Base-by-base conservation (phyloP, 1,140 invertebrate genomes). In the Bombyx mandarina region DNA sequence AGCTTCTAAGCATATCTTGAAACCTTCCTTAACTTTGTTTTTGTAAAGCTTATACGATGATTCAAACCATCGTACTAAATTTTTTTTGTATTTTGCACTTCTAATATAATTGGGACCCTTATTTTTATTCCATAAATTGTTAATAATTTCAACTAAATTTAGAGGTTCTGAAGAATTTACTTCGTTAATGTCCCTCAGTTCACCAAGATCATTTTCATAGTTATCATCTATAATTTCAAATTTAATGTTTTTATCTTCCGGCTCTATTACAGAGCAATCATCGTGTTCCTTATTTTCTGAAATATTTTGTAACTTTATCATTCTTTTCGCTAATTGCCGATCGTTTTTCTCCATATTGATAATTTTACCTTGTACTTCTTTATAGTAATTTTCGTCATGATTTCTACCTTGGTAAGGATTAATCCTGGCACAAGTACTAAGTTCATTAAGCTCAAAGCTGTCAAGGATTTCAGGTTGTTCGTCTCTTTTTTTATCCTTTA, bases 11-110 rank as follows among this genome's bases (percentile, higher is more conserved):
- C 62, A 60, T 56, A 52, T 59, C 66, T 82, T 26, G 62, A 48
- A 48, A 68, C 52, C 50, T 18, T 42, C 76, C 75, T 48, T 60
- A 49, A 42, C 68, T 61, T 12, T 61, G 63, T 55, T 48, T 67
- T 78, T 80, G 59, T 78, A 82, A 46, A 71, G 60, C 62, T 84
- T 81, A 53, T 84, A 85, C 67, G 67, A 74, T 12, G 67, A 51
- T 69, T 79, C 77, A 26, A 87, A 61, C 83, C 83, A 86, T 35
- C 70, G 43, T 9, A 78, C 68, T 62, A 86, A 56, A 58, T 73
- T 81, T 43, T 66, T 57, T 49, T 71, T 69, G 69, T 54, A 3
- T 45, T 35, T 9, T 9, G 42, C 4, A 35, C 26, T 35, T 35
- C 26, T 35, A 35, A 35, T 35, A 5, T 5, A 35, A 35, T 35